Conservation (phyloP, 2,113 vertebrate species). For the Notothenia coriiceps region DNA sequence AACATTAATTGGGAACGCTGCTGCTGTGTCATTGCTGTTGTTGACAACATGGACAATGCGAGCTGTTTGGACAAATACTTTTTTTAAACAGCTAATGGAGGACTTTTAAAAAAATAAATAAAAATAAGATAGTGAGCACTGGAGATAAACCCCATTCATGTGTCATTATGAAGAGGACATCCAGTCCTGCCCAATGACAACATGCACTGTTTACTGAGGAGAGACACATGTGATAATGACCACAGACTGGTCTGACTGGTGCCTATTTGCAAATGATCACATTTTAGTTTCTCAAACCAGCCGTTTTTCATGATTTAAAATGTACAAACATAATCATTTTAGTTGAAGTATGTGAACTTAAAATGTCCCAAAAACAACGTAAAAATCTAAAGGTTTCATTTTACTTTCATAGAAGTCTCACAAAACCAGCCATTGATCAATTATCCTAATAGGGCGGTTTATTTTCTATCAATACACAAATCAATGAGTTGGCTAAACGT, state of each 20-base stretch:
- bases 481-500: not conserved
- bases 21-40: conserved; percentile 7
- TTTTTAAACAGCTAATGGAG: conserved; percentile 9
- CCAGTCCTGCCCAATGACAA: not conserved
- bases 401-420: not conserved
- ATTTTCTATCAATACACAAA: not conserved
- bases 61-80: conserved; percentile 6
- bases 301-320: not conserved
- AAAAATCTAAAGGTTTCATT: not conserved
- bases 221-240: not conserved
- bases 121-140: not conserved
- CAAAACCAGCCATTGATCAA: not conserved
- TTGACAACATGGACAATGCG: conserved; percentile 51
- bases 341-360: not conserved
- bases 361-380: not conserved
- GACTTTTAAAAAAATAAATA: not conserved
- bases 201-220: not conserved
- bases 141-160: conserved; percentile 21
- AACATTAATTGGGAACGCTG: conserved; percentile 36
- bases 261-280: not conserved
- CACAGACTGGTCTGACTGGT: not conserved
- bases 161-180: conserved; percentile 33
- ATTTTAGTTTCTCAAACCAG: not conserved
- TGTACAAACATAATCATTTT: no score
- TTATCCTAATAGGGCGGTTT: not conserved